phyloP scores from a whole-genome alignment of 2,888 invertebrate species.

The Calephelis perditalis region DNA sequence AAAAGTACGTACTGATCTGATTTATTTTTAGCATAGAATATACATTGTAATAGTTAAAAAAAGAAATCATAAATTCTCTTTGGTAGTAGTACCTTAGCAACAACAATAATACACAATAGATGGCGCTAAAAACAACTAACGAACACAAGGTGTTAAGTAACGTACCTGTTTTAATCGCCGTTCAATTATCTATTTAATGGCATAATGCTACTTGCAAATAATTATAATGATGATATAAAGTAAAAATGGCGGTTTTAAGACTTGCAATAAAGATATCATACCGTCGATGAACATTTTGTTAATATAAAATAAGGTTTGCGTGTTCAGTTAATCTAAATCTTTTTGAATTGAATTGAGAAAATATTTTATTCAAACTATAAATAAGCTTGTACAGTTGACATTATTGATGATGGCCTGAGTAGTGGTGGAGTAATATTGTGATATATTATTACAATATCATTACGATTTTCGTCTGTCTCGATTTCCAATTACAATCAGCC shows the following conservation, averaged over 20 bases:
- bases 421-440: conserved; percentile 22
- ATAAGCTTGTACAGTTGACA: conserved; percentile 23
- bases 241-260: conserved; percentile 19
- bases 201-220: conserved; percentile 3
- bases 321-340: conserved; percentile 30
- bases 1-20: too few species aligned
- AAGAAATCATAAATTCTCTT: too few species aligned
- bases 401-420: conserved; percentile 23
- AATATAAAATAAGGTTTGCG: conserved; percentile 24
- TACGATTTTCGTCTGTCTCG: conserved; percentile 36
- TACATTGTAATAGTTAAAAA: too few species aligned
- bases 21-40: too few species aligned
- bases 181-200: conserved; percentile 3
- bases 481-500: conserved; percentile 32
- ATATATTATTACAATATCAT: conserved; percentile 39
- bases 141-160: conserved; percentile 7
- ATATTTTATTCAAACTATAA: conserved; percentile 27
- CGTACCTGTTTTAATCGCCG: not conserved
- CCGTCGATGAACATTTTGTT: conserved; percentile 22
- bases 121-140: conserved; percentile 36
- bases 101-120: conserved; percentile 29
- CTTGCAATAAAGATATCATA: conserved; percentile 22
- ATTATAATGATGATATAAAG: conserved; percentile 8
- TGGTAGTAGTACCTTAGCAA: not conserved
- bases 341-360: conserved; percentile 22